Evolutionary conservation across 1,140 invertebrate genomes (phyloP), one percentile per base, ranked within the genome.

Genomic region (Hyphantria cunea): DNA sequence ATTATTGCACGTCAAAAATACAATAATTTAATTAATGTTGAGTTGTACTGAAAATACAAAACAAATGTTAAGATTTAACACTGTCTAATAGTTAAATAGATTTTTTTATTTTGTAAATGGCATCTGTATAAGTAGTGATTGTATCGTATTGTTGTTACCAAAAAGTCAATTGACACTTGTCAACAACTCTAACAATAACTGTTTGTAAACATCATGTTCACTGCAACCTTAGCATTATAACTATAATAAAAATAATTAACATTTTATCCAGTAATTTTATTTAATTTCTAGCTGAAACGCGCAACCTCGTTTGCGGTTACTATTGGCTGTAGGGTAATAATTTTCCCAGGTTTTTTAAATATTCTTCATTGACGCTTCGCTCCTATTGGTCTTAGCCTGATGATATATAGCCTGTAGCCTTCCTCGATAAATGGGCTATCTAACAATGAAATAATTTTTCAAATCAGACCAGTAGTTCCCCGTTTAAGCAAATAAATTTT

Each of bases 241-340:
- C 54, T 68, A 63, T 77, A 85, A 89, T 86, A 89, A 86, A 89
- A 76, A 81, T 80, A 70, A 83, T 83, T 84, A 87, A 87, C 75
- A 82, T 76, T 69, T 74, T 62, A 39, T 58, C 17, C 59, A 45
- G 60, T 73, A n/a, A n/a, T n/a, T n/a, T n/a, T n/a, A n/a, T n/a
- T n/a, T n/a, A n/a, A n/a, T n/a, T n/a, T n/a, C n/a, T n/a, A n/a
- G n/a, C n/a, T n/a, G n/a, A n/a, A n/a, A n/a, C n/a, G n/a, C n/a
- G n/a, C n/a, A n/a, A n/a, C n/a, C n/a, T n/a, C n/a, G n/a, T n/a
- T n/a, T n/a, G n/a, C n/a, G n/a, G n/a, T n/a, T n/a, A n/a, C n/a
- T n/a, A n/a, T n/a, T n/a, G n/a, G n/a, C n/a, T n/a, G n/a, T n/a
- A n/a, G n/a, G n/a, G n/a, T n/a, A n/a, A n/a, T n/a, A n/a, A n/a